A percentile compares a stretch with the other conserved stretches of the same genome.
These are phyloP conservation scores for Hetaerina titia DNA, from an alignment of 2,888 invertebrate genomes.

Conservation along the genomic window DNA sequence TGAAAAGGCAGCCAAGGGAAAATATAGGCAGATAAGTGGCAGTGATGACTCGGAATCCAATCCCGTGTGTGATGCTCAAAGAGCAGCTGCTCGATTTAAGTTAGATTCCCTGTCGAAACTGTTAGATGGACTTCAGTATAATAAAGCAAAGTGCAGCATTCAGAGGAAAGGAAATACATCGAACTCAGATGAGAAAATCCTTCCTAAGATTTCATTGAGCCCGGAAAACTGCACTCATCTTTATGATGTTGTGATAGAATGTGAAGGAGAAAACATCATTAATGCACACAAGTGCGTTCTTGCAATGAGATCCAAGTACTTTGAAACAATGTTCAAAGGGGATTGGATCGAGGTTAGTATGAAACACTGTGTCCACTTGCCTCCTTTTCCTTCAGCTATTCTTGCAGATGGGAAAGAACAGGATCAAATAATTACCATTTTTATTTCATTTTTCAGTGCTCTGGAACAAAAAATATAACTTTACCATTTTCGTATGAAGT, in stretches of 20 bases:
- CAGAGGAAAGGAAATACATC: background rate
- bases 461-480: constrained; percentile 78
- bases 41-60: background rate
- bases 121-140: background rate
- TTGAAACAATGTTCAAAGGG: constrained; percentile 89
- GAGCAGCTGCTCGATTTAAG: background rate
- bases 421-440: background rate
- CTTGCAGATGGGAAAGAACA: background rate
- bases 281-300: constrained; percentile 90
- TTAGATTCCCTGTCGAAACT: background rate
- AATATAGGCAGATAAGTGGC: background rate
- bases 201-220: constrained; percentile 77
- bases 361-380: background rate
- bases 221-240: constrained; percentile 79
- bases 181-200: constrained; percentile 68
- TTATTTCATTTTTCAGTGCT: constrained; percentile 78
- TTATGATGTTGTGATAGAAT: constrained; percentile 83
- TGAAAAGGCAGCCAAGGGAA: background rate
- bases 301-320: constrained; percentile 90
- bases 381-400: constrained; percentile 52
- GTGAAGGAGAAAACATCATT: constrained; percentile 77
- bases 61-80: constrained; percentile 37
- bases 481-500: constrained; percentile 82
- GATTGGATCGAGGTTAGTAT: constrained; percentile 86
- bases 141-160: background rate